Evolutionary conservation across 2,797 vertebrate species (phyloP).

Genomic region (Urocyon cinereoargenteus): DNA sequence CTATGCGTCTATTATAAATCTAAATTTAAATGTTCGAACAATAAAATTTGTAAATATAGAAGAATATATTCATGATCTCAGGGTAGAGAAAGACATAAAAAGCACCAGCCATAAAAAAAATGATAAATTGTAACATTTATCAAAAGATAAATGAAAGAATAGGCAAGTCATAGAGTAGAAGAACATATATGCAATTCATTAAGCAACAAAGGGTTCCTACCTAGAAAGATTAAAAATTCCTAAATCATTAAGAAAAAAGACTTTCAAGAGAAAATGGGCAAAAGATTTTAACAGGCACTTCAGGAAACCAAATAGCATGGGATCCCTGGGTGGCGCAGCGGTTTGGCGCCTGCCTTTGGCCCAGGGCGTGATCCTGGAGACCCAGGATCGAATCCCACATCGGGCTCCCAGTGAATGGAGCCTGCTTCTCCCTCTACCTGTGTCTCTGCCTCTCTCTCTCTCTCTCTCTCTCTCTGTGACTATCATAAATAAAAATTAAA

Average conservation of each 20-base stretch:
- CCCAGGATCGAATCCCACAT: too few relatives aligned
- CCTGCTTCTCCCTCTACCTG: too few relatives aligned
- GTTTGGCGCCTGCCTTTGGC: too few relatives aligned
- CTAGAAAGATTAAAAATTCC: not conserved
- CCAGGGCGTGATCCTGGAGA: too few relatives aligned
- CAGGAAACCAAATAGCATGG: not conserved
- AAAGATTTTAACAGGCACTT: not conserved
- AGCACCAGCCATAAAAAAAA: not conserved
- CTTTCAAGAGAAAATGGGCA: not conserved
- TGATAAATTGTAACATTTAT: not conserved
- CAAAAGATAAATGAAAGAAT: not conserved
- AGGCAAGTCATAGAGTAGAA: not conserved
- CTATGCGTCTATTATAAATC: not conserved
- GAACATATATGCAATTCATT: not conserved
- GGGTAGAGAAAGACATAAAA: not conserved
- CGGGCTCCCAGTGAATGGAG: too few relatives aligned
- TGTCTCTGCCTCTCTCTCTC: too few relatives aligned
- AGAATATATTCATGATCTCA: not conserved
- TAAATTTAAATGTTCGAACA: not conserved
- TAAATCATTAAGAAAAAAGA: not conserved
- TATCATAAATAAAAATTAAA: too few relatives aligned
- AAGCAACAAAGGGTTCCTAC: not conserved
- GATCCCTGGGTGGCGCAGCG: too few relatives aligned
- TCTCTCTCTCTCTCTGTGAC: too few relatives aligned
- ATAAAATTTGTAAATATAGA: not conserved